Evolutionary conservation across 2,113 vertebrate genomes (phyloP).

Genomic region (Lichenostomus cassidix): DNA sequence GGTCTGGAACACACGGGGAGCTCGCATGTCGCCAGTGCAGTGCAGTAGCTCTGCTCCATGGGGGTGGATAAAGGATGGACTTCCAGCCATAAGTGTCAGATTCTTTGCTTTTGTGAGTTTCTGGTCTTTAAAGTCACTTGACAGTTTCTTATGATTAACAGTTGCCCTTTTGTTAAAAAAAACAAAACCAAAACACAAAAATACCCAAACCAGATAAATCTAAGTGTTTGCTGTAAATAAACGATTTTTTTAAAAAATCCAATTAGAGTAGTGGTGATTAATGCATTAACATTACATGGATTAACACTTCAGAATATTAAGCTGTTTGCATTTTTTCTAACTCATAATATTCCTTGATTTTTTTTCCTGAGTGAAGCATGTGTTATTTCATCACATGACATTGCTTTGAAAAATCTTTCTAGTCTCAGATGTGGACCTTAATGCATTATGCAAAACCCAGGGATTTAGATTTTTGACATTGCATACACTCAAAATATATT

Average conservation of each 20-base stretch:
- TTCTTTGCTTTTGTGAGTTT: conserved; percentile 38
- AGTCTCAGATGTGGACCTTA: conserved; percentile 81
- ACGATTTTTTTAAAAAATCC: conserved; percentile 10
- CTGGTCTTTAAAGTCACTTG: conserved; percentile 51
- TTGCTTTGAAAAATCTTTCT: conserved; percentile 82
- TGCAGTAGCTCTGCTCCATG: rapidly evolving
- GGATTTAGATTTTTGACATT: conserved; percentile 85
- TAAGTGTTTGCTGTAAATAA: conserved; percentile 44
- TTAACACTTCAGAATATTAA: conserved; percentile 65
- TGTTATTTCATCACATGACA: conserved; percentile 79
- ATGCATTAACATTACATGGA: conserved; percentile 2
- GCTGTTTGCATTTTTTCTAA: conserved; percentile 39
- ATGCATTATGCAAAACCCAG: conserved; percentile 87
- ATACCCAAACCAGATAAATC: neutral
- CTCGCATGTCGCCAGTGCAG: neutral
- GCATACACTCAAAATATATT: conserved; percentile 80
- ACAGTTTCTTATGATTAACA: conserved; percentile 56
- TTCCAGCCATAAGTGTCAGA: neutral
- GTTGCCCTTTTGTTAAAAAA: conserved; percentile 37
- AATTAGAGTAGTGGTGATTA: conserved; percentile 31
- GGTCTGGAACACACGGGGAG: neutral
- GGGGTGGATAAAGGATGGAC: neutral
- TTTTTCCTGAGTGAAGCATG: conserved; percentile 57
- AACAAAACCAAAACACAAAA: neutral
- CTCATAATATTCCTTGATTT: conserved; percentile 64